Percentiles rank a stretch among this genome's conserved stretches.
Conservation (phyloP, 64 coral and sea anemone genomes). For the Montipora sp. region DNA sequence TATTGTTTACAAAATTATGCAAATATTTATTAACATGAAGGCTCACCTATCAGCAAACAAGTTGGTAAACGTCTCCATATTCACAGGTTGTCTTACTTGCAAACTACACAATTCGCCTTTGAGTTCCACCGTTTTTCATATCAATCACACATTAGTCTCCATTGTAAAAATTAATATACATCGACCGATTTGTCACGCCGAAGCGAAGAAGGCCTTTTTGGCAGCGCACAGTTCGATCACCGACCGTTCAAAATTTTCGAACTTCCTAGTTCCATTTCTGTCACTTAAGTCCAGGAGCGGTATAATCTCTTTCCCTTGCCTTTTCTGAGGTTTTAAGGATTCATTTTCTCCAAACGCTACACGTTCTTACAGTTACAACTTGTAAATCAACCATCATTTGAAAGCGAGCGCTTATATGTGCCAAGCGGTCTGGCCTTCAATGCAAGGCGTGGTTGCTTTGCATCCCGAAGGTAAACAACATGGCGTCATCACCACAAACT, state of each 20-base stretch:
- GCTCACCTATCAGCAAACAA: slow-evolving; percentile 90
- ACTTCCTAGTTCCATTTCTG: background rate
- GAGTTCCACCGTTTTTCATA: slow-evolving; percentile 5
- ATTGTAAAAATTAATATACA: background rate
- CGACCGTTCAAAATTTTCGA: background rate
- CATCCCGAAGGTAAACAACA: background rate
- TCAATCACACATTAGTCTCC: background rate
- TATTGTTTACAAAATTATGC: background rate
- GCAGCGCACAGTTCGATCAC: background rate
- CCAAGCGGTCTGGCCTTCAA: background rate
- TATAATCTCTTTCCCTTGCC: background rate
- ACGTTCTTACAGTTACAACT: background rate
- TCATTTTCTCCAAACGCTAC: background rate
- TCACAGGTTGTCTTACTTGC: background rate
- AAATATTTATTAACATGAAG: background rate
- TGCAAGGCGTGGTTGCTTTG: background rate
- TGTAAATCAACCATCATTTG: background rate
- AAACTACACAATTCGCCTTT: background rate
- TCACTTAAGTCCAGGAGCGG: background rate
- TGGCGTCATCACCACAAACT: slow-evolving; percentile 7
- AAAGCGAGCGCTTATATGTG: slow-evolving; percentile 8
- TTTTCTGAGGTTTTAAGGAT: background rate
- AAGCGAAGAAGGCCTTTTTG: no score
- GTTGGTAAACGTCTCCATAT: slow-evolving; percentile 74
- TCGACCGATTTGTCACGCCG: no score